Evolutionary conservation across 2,888 invertebrate species (phyloP), one percentile per base, ranked within the genome.

Genomic region (Adineta ricciae): DNA sequence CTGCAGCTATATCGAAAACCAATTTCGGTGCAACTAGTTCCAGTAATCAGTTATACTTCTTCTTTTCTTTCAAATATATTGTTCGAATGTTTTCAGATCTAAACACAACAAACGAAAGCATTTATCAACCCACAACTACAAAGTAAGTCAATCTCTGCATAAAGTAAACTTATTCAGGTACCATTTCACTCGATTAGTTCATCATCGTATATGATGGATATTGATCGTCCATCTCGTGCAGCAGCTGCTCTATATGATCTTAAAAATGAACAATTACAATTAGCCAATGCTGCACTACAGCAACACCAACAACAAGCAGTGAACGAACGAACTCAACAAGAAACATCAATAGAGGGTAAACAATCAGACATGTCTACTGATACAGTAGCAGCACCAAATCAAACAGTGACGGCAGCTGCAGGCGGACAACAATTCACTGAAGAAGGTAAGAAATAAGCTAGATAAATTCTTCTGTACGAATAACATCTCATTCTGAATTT

Each of bases 191-290:
- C 24, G 9, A 27, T 56, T 56, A 64, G 64, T 32, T n/a, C 64
- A 64, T 64, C 73, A 38, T 78, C 78, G 1, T 78, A 78, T 78
- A 78, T n/a, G n/a, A n/a, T 78, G 78, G 41, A 78, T n/a, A 78
- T 78, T n/a, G 78, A 78, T n/a, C 38, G 41, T 11, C 78, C 38
- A 41, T 41, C 38, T 21, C 32, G 27, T 32, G 64, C 64, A 64
- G 64, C 64, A 16, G 64, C 78, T 41, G 78, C 38, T 41, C 24
- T 41, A 78, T 78, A 78, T 32, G 78, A 41, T 41, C 24, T 78
- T 41, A 78, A 78, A 78, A 41, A 78, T 78, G 78, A 78, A 78
- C 78, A 78, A 78, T 41, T 78, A 41, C 78, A 78, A 41, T n/a
- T 41, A 24, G 78, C 78, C 9, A 78, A 24, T 78, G 78, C 41